These are phyloP conservation scores for Podarcis siculus DNA, from an alignment of 2,797 vertebrate genomes.

Conservation along the genomic window DNA sequence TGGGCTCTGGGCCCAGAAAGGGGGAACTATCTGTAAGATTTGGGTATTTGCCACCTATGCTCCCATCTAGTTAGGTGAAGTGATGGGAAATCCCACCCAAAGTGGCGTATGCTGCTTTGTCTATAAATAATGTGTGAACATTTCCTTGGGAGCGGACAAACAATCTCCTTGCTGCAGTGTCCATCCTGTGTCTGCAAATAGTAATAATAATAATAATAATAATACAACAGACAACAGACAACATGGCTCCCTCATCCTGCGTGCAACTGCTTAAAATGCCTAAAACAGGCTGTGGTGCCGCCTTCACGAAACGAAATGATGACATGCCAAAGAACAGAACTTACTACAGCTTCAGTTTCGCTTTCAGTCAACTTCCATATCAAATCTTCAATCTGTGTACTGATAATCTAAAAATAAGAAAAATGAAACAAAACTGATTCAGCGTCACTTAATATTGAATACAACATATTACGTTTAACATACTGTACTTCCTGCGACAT, in stretches of 20 bases:
- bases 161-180: no score
- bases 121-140: no score
- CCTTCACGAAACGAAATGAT: background rate
- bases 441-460: background rate
- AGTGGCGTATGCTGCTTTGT: no score
- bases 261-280: background rate
- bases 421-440: slow-evolving; percentile 10
- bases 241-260: background rate
- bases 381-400: slow-evolving; percentile 71
- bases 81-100: no score
- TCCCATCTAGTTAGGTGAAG: no score
- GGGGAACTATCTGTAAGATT: no score
- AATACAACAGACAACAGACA: no score
- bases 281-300: rapidly evolving
- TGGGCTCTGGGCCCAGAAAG: no score
- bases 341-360: slow-evolving; percentile 80
- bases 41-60: no score
- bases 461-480: background rate
- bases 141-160: no score
- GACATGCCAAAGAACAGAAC: slow-evolving; percentile 6
- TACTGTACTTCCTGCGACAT: background rate
- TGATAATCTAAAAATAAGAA: slow-evolving; percentile 71
- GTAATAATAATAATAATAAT: no score
- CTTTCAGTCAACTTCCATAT: slow-evolving; percentile 78
- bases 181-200: no score